These are phyloP conservation scores for Nicator chloris DNA, from an alignment of 2,113 vertebrate species.

Conservation along the genomic window DNA sequence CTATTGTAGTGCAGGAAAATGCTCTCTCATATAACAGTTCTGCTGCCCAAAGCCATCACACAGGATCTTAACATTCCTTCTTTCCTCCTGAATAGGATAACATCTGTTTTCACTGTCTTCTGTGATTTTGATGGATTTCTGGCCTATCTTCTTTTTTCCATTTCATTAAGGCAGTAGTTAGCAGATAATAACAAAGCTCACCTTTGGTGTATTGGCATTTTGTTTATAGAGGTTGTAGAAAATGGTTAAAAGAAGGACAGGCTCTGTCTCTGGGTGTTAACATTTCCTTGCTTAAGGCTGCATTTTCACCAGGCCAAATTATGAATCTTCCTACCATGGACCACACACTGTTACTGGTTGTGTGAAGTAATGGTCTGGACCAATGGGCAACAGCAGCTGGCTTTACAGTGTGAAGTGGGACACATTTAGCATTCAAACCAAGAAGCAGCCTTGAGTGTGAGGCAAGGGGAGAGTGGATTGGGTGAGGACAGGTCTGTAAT, in stretches of 20 bases:
- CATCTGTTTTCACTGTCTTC: background rate
- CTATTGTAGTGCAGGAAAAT: background rate
- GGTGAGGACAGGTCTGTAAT: background rate
- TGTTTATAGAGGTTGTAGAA: background rate
- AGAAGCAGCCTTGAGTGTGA: background rate
- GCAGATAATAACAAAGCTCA: background rate
- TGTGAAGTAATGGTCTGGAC: background rate
- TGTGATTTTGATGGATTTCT: background rate
- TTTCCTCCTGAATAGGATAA: background rate
- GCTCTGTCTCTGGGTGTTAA: background rate
- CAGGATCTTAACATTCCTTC: background rate
- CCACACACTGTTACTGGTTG: background rate
- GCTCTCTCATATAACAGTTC: background rate
- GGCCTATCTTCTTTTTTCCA: background rate
- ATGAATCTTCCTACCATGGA: background rate
- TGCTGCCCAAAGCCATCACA: background rate
- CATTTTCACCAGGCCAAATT: background rate
- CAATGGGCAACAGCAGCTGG: background rate
- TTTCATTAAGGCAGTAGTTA: background rate
- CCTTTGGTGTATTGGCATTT: background rate
- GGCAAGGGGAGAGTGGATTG: background rate
- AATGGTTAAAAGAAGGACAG: background rate
- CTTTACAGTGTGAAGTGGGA: background rate
- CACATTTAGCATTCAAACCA: background rate
- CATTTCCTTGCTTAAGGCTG: background rate